These are phyloP conservation scores for Oscheius onirici DNA, from an alignment of 2,888 invertebrate genomes.

Conservation along the genomic window DNA sequence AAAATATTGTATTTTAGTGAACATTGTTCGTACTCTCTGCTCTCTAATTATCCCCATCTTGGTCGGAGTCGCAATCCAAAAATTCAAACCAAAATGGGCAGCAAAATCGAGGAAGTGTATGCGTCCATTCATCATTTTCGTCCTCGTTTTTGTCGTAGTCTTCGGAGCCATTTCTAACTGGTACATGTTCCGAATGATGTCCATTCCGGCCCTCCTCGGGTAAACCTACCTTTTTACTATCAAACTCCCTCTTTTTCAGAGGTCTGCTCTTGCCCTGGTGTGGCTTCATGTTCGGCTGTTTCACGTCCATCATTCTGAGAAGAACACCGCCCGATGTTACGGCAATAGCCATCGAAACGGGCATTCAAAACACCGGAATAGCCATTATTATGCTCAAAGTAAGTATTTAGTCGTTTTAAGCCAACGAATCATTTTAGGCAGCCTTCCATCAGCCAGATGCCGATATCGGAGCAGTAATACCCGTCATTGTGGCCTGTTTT, in stretches of 20 bases:
- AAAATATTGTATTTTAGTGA: slow-evolving; percentile 23
- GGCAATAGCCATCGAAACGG: slow-evolving; percentile 72
- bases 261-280: slow-evolving; percentile 74
- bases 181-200: slow-evolving; percentile 73
- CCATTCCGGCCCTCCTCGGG: slow-evolving; percentile 67
- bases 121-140: slow-evolving; percentile 73
- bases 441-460: slow-evolving; percentile 71
- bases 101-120: slow-evolving; percentile 69
- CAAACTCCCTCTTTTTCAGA: slow-evolving; percentile 56
- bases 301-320: slow-evolving; percentile 68
- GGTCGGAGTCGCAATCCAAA: slow-evolving; percentile 73
- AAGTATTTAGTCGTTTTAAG: neutral
- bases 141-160: slow-evolving; percentile 73
- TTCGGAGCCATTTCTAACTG: slow-evolving; percentile 74
- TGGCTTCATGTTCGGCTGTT: slow-evolving; percentile 74
- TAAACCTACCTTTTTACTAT: slow-evolving; percentile 26
- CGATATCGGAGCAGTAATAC: slow-evolving; percentile 79
- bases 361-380: slow-evolving; percentile 73
- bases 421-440: slow-evolving; percentile 50
- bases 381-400: slow-evolving; percentile 72
- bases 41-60: slow-evolving; percentile 74
- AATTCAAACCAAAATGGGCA: slow-evolving; percentile 71
- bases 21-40: slow-evolving; percentile 70
- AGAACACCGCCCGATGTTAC: slow-evolving; percentile 66
- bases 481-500: slow-evolving; percentile 90